These are phyloP conservation scores for Turritopsis rubra DNA, from an alignment of 30 jellyfish, hydroid and myxozoan species.

Conservation along the genomic window DNA sequence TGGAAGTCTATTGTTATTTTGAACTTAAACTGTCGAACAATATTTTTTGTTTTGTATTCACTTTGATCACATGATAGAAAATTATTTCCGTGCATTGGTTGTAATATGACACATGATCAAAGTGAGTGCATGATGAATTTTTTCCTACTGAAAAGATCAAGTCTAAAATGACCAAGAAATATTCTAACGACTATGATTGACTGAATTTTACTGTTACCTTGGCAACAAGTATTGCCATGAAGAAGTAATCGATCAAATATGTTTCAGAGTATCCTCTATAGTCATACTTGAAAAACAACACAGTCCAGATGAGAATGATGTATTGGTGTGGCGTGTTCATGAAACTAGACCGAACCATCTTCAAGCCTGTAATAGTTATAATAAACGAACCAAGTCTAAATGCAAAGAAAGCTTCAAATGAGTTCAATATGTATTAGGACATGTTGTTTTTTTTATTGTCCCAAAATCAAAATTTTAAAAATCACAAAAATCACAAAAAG, in stretches of 20 bases:
- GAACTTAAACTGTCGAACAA: too few species aligned
- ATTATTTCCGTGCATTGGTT: too few species aligned
- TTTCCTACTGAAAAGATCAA: too few species aligned
- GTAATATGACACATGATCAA: not conserved
- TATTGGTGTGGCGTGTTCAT: slow-evolving; percentile 74
- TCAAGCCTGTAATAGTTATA: slow-evolving; percentile 67
- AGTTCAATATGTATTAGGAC: not conserved
- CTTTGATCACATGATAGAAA: too few species aligned
- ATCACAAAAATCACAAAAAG: too few species aligned
- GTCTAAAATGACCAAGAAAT: not conserved
- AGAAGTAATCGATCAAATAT: slow-evolving; percentile 73
- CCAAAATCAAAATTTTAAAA: too few species aligned
- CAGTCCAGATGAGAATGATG: slow-evolving; percentile 90
- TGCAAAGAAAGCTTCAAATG: not conserved
- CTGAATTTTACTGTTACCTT: slow-evolving; percentile 44
- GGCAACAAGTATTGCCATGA: slow-evolving; percentile 90
- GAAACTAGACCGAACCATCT: slow-evolving; percentile 69
- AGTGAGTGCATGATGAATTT: too few species aligned
- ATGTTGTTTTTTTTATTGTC: too few species aligned
- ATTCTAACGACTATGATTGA: not conserved
- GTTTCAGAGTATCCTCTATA: slow-evolving; percentile 81
- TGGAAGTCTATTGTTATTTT: too few species aligned
- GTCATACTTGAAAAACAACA: slow-evolving; percentile 80
- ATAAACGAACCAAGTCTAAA: slow-evolving; percentile 72
- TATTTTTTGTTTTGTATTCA: too few species aligned